Conservation (phyloP, 2,113 vertebrate species). For the Campylomormyrus tamandua region DNA sequence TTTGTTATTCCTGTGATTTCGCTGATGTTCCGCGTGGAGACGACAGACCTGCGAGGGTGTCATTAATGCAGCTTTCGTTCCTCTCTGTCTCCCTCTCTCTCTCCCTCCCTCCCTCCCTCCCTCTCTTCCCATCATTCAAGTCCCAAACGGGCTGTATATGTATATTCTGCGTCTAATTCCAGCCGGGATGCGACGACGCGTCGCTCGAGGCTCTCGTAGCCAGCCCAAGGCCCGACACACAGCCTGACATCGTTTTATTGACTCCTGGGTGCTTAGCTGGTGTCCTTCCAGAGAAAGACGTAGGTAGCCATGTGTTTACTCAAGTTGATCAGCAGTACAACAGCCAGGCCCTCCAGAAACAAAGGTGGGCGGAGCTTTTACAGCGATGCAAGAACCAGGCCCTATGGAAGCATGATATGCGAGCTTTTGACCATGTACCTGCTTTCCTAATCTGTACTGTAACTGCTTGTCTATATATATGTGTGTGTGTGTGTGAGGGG, state of each 20-base stretch:
- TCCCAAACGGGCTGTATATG: slow-evolving; percentile 1
- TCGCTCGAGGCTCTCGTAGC: not conserved
- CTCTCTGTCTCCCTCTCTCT: not conserved
- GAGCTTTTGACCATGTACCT: not conserved
- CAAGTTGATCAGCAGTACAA: not conserved
- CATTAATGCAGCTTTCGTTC: slow-evolving; percentile 49
- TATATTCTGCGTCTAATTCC: slow-evolving; percentile 16
- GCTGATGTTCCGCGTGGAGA: slow-evolving; percentile 29
- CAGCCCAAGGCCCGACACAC: not conserved
- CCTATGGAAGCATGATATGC: not conserved
- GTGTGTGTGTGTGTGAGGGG: not conserved
- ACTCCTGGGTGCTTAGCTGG: not conserved
- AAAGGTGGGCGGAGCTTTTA: not conserved
- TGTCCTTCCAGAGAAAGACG: not conserved
- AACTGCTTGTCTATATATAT: not conserved
- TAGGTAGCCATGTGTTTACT: not conserved
- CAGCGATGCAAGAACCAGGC: not conserved
- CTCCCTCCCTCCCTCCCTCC: not conserved
- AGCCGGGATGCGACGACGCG: not conserved
- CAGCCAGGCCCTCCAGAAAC: not conserved
- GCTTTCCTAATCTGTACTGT: not conserved
- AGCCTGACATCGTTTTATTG: not conserved
- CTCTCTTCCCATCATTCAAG: not conserved
- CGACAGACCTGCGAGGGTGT: slow-evolving; percentile 42
- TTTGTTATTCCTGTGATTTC: slow-evolving; percentile 36